Conservation (phyloP, 1,140 invertebrate genomes). For the Hyles euphorbiae region DNA sequence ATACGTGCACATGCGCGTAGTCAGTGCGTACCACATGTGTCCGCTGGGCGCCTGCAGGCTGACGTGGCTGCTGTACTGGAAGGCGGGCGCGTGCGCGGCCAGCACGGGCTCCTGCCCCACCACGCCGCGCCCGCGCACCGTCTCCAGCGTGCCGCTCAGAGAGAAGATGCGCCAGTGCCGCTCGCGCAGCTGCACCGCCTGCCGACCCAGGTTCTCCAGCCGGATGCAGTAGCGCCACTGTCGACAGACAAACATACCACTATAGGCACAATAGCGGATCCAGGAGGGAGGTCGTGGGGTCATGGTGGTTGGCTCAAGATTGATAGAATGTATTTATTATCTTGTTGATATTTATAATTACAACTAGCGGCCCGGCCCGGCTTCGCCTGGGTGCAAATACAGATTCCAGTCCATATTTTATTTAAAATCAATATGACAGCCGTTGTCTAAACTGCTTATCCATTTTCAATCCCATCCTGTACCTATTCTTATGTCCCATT, state of each 20-base stretch:
- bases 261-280: neutral
- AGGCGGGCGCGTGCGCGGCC: slow-evolving; percentile 91
- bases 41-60: slow-evolving; percentile 97
- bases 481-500: too few relatives aligned
- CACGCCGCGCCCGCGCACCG: slow-evolving; percentile 93
- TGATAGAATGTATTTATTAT: too few relatives aligned
- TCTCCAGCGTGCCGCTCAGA: slow-evolving; percentile 95
- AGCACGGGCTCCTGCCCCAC: slow-evolving; percentile 97
- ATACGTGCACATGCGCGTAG: neutral
- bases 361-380: too few relatives aligned
- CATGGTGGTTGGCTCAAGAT: too few relatives aligned
- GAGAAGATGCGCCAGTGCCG: slow-evolving; percentile 98
- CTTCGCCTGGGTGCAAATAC: too few relatives aligned
- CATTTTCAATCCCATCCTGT: too few relatives aligned
- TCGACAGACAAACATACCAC: too few relatives aligned
- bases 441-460: too few relatives aligned
- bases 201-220: slow-evolving; percentile 93
- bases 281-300: too few relatives aligned
- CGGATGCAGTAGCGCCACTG: slow-evolving; percentile 97
- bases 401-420: too few relatives aligned
- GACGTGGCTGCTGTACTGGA: slow-evolving; percentile 98
- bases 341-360: too few relatives aligned
- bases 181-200: slow-evolving; percentile 94
- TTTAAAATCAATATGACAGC: too few relatives aligned
- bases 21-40: slow-evolving; percentile 94